These are phyloP conservation scores for Conopomorpha cramerella DNA, from an alignment of 1,140 invertebrate species.

Conservation along the genomic window DNA sequence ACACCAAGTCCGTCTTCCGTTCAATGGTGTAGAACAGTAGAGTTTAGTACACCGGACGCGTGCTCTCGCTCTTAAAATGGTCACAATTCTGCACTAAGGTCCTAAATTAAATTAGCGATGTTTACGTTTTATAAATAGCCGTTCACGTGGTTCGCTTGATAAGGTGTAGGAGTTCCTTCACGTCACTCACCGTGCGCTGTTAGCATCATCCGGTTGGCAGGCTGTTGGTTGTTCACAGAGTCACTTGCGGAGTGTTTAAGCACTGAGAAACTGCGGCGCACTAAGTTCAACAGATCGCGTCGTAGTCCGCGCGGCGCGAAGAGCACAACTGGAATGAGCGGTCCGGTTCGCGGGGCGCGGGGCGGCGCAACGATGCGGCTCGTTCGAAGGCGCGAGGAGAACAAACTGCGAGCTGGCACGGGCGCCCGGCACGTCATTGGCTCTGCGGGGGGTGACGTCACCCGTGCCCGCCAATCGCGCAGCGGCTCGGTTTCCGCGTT, in stretches of 20 bases:
- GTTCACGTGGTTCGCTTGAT: slow-evolving; percentile 46
- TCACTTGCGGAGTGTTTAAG: slow-evolving; percentile 50
- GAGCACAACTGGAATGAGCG: slow-evolving; percentile 54
- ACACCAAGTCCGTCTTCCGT: too few relatives aligned
- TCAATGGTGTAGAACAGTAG: too few relatives aligned
- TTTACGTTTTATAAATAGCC: slow-evolving; percentile 57
- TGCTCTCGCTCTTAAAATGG: slow-evolving; percentile 28
- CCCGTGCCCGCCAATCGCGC: slow-evolving; percentile 29
- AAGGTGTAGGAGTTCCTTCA: slow-evolving; percentile 25
- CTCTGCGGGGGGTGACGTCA: slow-evolving; percentile 37
- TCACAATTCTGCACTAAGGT: slow-evolving; percentile 25
- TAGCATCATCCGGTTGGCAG: slow-evolving; percentile 53
- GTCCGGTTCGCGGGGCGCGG: slow-evolving; percentile 30
- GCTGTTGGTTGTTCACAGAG: slow-evolving; percentile 44
- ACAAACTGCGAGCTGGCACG: slow-evolving; percentile 43
- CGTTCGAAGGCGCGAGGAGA: slow-evolving; percentile 51
- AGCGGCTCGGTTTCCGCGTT: slow-evolving; percentile 14
- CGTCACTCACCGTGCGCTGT: slow-evolving; percentile 55
- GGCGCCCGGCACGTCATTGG: slow-evolving; percentile 40
- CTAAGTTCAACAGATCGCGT: slow-evolving; percentile 52
- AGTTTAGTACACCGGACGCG: too few relatives aligned
- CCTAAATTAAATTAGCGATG: slow-evolving; percentile 50
- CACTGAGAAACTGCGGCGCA: slow-evolving; percentile 58
- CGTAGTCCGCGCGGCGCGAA: slow-evolving; percentile 54
- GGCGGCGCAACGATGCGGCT: slow-evolving; percentile 37